Evolutionary conservation across 2,113 vertebrate species (phyloP), one percentile per base, ranked within the genome.

Genomic region (Callithrix jacchus): DNA sequence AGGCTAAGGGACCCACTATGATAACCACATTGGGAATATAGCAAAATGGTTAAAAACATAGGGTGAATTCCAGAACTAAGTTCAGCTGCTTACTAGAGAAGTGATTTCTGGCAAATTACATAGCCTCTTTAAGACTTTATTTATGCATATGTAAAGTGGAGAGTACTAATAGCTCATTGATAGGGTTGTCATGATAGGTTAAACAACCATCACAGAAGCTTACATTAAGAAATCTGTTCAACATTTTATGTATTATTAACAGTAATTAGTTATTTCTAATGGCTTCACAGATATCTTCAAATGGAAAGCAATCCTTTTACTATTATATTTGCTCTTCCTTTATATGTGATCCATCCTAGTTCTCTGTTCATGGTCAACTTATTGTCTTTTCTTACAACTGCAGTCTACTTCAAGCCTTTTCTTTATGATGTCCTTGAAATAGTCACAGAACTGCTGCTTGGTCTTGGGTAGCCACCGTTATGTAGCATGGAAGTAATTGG

Each of bases 111-210:
- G 4, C 14, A 91, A 83, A 9, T 86, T 79, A 30, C 6, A 52
- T 54, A 86, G 84, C 8, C 20, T 76, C 27, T 45, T 20, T 45
- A 93, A n/a, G 6, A 8, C 54, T 90, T 71, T 5, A 0, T 42
- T 93, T 89, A 79, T 2, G 93, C 27, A 86, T 68, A 61, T 95
- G 13, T 66, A 96, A 96, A 92, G 88, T 37, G 13, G 73, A 4
- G 0, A 61, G 6, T 54, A 93, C 85, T 76, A 37, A 27, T 81
- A 17, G 66, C 25, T 85, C 35, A 61, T 18, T 94, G 32, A 79
- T 68, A 56, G 27, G 3, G 4, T 61, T 80, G 17, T 61, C 92
- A 10, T 56, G 83, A 70, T n/a, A 45, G 14, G 12, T 58, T 92
- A 40, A 91, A 27, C 9, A 95, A 0, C 45, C 92, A 49, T 74